Base-by-base conservation (phyloP, 2,113 vertebrate species). In the Haplotaxodon microlepis region DNA sequence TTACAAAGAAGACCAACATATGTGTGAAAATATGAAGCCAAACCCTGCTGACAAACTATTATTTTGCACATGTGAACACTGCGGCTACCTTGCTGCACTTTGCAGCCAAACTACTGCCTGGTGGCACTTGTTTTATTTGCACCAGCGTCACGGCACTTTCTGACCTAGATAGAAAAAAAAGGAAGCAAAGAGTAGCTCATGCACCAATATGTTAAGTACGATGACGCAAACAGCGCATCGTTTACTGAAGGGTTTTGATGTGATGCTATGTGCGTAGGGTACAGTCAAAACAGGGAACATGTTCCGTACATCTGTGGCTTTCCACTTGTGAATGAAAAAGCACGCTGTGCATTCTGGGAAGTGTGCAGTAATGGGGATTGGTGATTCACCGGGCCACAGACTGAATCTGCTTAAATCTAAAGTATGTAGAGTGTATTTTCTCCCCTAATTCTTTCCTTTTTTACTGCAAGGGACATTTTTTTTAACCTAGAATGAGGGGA, bases 151-250 rank as follows among this genome's bases (percentile, higher is more conserved):
- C 84, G 90, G 87, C 89, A 89, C 84, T 85, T 93, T 90, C 61
- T 90, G 92, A 94, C 92, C 86, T 90, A 93, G 63, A 93, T 89
- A 86, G 16, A 19, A 47, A 76, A 69, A 84, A 92, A 82, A 89
- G 57, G 59, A 2, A 10, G 90, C 90, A 61, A 59, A 2, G 12
- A 92, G 51, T 84, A 21, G 83, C 73, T 78, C 54, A 5, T 78
- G 31, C 86, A 85, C 47, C 82, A 11, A 66, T 59, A 84, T 85
- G 88, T 40, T 71, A 81, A 84, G 40, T 9, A 24, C 5, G 40
- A 36, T 53, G 89, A 81, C 80, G 81, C 83, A 83, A 14, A 86
- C 9, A 66, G 56, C 9, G 3, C 54, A 16, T 38, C 38, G 21
- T 69, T 81, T 63, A 36, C 53, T 21, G 51, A 2, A 82, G 47